Evolutionary conservation across 1,140 invertebrate species (phyloP).

Genomic region (Carposina sasakii): DNA sequence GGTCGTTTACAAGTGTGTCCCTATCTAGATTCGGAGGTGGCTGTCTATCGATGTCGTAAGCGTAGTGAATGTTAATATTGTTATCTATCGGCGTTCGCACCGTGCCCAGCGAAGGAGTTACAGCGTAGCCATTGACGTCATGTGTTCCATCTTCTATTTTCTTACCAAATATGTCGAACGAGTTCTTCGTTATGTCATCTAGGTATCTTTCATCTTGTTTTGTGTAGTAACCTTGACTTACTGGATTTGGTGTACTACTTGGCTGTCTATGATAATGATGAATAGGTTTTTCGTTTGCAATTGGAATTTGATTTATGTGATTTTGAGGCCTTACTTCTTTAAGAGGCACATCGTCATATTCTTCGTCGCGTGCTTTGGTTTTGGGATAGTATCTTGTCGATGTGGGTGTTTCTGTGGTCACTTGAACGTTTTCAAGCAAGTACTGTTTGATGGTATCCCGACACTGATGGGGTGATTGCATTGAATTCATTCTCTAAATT

Average conservation of each 20-base stretch:
- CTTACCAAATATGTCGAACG: constrained; percentile 83
- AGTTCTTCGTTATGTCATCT: constrained; percentile 84
- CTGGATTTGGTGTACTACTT: constrained; percentile 75
- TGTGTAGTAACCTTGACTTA: constrained; percentile 79
- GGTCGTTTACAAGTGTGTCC: constrained; percentile 78
- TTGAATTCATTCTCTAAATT: constrained; percentile 72
- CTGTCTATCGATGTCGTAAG: constrained; percentile 54
- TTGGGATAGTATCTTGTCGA: constrained; percentile 64
- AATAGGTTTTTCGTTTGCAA: constrained; percentile 56
- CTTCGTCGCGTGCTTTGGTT: constrained; percentile 49
- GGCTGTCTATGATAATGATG: constrained; percentile 52
- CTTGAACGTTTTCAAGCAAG: constrained; percentile 55
- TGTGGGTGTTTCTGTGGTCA: constrained; percentile 59
- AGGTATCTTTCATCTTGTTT: constrained; percentile 80
- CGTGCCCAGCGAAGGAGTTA: constrained; percentile 59
- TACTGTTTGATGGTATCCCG: constrained; percentile 58
- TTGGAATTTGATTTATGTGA: constrained; percentile 54
- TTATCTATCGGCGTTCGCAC: constrained; percentile 58
- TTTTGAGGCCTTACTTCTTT: constrained; percentile 44
- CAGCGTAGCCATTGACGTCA: constrained; percentile 72
- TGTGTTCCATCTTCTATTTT: constrained; percentile 74
- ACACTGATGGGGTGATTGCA: constrained; percentile 59
- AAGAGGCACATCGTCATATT: constrained; percentile 50
- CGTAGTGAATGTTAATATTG: constrained; percentile 57
- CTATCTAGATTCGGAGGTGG: constrained; percentile 70